Evolutionary conservation across 2,797 vertebrate species (phyloP), one percentile per base, ranked within the genome.

Genomic region (Gallinago stenura): DNA sequence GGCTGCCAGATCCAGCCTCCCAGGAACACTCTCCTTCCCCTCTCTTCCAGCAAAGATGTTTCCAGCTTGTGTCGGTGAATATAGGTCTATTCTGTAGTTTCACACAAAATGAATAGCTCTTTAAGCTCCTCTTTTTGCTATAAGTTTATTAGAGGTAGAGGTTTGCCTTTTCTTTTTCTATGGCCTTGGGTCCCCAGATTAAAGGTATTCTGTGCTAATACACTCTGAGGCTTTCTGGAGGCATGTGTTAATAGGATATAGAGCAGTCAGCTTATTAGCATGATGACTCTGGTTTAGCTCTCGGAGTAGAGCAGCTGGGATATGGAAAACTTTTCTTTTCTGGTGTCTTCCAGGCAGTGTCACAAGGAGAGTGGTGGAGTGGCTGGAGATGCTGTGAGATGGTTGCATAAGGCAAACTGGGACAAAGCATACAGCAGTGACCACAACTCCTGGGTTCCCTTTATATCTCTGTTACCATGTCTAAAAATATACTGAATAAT

Each of bases 401-500:
- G 33, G 30, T 15, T 78, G 43, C 22, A 1, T 72, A 16, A 81
- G 46, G 53, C 69, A 87, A 37, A 68, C 6, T 30, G 87, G 84
- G 84, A n/a, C 79, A 61, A 73, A 69, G 17, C 20, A 12, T 12
- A 11, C 17, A 28, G 72, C 16, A 4, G n/a, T 84, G 83, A 51
- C 50, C 79, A 61, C 22, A 72, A 30, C 46, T 41, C 62, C 43
- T 58, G 65, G 31, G 43, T 88, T 90, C 83, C 72, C 48, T 12
- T 86, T 95, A 12, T 39, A 33, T 73, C 35, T 72, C 71, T 61
- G 33, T 37, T 78, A 57, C n/a, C 24, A 73, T 35, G 3, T 66
- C 89, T 95, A 89, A 94, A 91, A 91, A 92, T 89, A 73, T 19
- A 58, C n/a, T 35, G n/a, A 76, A 53, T 68, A 64, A 62, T 76